A percentile compares a stretch with the other conserved stretches of the same genome.
These are phyloP conservation scores for Rhynchotus rufescens DNA, from an alignment of 2,797 vertebrate genomes.

Conservation along the genomic window DNA sequence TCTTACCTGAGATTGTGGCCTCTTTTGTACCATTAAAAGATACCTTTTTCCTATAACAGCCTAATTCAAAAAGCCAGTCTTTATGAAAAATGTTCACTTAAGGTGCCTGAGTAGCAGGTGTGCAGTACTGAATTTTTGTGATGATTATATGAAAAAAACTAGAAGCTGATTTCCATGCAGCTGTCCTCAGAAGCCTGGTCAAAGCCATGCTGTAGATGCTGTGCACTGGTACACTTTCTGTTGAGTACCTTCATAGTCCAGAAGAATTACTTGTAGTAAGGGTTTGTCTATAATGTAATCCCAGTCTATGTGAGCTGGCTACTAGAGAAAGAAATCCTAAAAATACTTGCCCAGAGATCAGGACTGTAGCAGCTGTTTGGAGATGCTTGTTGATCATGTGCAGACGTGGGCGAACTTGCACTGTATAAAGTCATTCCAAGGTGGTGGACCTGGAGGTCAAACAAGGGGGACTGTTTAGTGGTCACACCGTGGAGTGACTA, in stretches of 20 bases:
- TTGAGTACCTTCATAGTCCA: neutral
- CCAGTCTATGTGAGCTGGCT: neutral
- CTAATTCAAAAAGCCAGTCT: slow-evolving; percentile 10
- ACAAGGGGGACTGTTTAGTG: neutral
- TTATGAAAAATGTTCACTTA: neutral
- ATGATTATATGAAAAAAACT: neutral
- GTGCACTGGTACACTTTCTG: neutral
- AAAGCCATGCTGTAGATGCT: neutral
- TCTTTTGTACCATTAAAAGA: neutral
- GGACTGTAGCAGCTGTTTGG: neutral
- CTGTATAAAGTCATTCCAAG: neutral
- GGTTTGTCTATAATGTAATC: neutral
- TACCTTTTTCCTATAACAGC: neutral
- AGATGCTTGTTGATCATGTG: neutral
- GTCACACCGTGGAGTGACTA: neutral
- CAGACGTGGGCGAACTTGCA: neutral
- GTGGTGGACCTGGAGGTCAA: neutral
- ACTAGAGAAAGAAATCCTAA: neutral
- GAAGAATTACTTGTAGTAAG: neutral
- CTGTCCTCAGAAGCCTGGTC: neutral
- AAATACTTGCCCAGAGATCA: neutral
- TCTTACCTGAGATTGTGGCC: neutral
- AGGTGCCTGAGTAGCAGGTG: neutral
- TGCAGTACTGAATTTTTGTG: neutral
- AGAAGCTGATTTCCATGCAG: slow-evolving; percentile 11